Evolutionary conservation across 1,140 invertebrate species (phyloP).

Genomic region (Drosophila kohkoa): DNA sequence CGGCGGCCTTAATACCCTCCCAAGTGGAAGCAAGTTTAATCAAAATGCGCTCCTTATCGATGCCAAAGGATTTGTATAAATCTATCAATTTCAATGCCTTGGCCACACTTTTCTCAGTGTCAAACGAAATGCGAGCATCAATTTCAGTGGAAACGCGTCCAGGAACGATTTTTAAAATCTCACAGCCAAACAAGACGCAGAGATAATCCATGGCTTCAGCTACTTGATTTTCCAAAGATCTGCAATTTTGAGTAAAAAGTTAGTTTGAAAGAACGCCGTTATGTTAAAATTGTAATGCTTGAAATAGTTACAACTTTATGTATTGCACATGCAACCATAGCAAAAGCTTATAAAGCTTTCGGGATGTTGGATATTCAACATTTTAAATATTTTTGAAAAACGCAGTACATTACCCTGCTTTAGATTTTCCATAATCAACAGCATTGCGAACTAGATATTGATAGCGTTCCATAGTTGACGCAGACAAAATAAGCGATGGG

Average conservation of each 20-base stretch:
- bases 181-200: constrained; percentile 97
- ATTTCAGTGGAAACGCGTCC: constrained; percentile 99
- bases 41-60: constrained; percentile 96
- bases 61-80: constrained; percentile 95
- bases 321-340: too few relatives aligned
- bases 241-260: neutral
- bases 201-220: constrained; percentile 95
- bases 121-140: constrained; percentile 98
- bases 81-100: constrained; percentile 96
- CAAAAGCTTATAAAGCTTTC: too few relatives aligned
- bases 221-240: constrained; percentile 88
- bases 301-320: too few relatives aligned
- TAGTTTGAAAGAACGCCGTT: neutral
- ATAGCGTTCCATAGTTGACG: constrained; percentile 97
- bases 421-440: constrained; percentile 93
- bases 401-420: constrained; percentile 86
- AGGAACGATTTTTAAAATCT: constrained; percentile 99
- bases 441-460: constrained; percentile 95
- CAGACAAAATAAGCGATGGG: constrained; percentile 98
- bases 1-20: constrained; percentile 99
- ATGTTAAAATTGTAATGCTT: too few relatives aligned
- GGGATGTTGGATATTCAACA: neutral
- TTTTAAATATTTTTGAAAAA: neutral
- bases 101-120: constrained; percentile 95
- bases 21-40: constrained; percentile 99